A percentile compares a stretch with the other conserved stretches of the same genome.
phyloP scores from a whole-genome alignment of 2,113 vertebrate genomes.

The Tringa solitaria region DNA sequence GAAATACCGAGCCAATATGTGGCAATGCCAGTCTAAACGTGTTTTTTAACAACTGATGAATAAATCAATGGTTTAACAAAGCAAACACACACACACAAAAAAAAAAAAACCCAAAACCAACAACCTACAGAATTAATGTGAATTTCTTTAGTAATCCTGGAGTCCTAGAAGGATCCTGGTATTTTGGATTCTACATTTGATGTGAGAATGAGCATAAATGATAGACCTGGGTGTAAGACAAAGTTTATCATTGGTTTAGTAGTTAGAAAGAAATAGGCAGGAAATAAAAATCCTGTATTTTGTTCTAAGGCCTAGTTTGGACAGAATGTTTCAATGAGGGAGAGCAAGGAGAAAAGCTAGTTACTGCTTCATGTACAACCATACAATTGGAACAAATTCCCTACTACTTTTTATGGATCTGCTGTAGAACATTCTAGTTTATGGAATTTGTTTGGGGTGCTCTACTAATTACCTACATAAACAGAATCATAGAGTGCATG shows the following conservation, averaged over 20 bases:
- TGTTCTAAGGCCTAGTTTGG: not conserved
- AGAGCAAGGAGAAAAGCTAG: not conserved
- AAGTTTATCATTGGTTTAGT: not conserved
- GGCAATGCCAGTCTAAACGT: not conserved
- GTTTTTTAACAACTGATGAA: not conserved
- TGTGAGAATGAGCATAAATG: not conserved
- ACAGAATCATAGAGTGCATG: not conserved
- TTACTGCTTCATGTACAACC: fast-evolving
- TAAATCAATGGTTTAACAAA: not conserved
- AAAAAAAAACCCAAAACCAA: not conserved
- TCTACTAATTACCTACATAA: not conserved
- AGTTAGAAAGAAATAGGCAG: not conserved
- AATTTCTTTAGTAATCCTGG: not conserved
- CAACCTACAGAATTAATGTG: not conserved
- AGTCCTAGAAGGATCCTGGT: not conserved
- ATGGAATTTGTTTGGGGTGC: not conserved
- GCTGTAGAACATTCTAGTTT: not conserved
- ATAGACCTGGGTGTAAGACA: not conserved
- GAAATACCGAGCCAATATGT: not conserved
- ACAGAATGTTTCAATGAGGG: not conserved
- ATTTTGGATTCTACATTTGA: not conserved
- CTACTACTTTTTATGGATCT: not conserved
- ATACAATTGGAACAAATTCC: not conserved
- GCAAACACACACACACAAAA: not conserved
- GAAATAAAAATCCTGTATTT: not conserved